Evolutionary conservation across 2,888 invertebrate genomes (phyloP).

Genomic region (Chouioia cunea): DNA sequence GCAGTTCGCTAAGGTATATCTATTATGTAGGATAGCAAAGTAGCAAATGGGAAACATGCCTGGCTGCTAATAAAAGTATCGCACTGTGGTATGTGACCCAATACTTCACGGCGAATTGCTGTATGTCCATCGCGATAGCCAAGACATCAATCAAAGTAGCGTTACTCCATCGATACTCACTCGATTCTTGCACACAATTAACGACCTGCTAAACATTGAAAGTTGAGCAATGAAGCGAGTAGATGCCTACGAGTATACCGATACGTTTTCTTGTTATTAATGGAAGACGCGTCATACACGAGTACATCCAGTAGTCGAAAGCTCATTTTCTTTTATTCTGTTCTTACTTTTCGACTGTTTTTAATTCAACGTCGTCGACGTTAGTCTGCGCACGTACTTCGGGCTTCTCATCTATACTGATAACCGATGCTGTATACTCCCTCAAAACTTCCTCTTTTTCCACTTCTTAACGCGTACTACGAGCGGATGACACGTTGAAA

Average conservation of each 20-base stretch:
- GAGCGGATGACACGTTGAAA: slow-evolving; percentile 23
- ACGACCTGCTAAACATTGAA: no score
- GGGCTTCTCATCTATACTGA: not conserved
- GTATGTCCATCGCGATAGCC: slow-evolving; percentile 18
- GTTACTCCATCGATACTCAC: slow-evolving; percentile 19
- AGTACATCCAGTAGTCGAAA: not conserved
- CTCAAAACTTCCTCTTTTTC: slow-evolving; percentile 4
- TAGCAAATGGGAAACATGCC: not conserved
- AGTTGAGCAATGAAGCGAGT: not conserved
- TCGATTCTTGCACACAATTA: not conserved
- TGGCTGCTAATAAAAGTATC: slow-evolving; percentile 16
- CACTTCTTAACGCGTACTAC: not conserved
- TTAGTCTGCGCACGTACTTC: slow-evolving; percentile 23
- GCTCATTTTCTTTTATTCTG: not conserved
- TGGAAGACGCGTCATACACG: not conserved
- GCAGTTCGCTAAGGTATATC: no score
- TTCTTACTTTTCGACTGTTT: slow-evolving; percentile 19
- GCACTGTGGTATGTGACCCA: slow-evolving; percentile 28
- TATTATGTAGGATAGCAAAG: no score
- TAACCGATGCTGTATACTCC: not conserved
- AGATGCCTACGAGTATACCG: not conserved
- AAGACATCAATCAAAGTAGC: slow-evolving; percentile 29
- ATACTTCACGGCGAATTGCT: not conserved
- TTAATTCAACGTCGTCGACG: slow-evolving; percentile 31
- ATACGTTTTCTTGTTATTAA: not conserved